Percentiles rank a stretch among this genome's conserved stretches.
Conservation (phyloP, 2,113 vertebrate genomes). For the Dolichotis patagonum region DNA sequence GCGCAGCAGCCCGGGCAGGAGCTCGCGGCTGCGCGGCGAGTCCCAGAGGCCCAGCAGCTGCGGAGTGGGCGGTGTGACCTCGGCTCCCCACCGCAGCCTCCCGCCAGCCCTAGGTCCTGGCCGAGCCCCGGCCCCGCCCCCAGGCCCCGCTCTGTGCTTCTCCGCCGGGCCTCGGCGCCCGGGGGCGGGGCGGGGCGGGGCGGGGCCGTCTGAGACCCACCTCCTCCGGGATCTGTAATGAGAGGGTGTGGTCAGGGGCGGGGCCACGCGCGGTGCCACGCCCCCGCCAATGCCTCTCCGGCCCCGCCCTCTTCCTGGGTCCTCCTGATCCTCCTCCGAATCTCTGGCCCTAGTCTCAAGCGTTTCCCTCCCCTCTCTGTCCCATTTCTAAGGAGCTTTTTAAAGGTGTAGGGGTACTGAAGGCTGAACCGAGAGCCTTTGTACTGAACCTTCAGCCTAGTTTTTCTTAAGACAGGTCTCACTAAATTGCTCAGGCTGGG, state of each 20-base stretch:
- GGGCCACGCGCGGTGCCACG: neutral
- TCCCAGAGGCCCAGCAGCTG: constrained; percentile 78
- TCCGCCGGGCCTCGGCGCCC: too few species aligned
- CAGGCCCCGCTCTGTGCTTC: too few species aligned
- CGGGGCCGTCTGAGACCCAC: constrained; percentile 57
- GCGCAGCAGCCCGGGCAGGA: constrained; percentile 68
- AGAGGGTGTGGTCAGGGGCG: neutral
- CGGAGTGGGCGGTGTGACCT: neutral
- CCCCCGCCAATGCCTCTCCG: neutral
- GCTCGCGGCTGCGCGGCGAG: constrained; percentile 65
- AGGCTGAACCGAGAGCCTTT: neutral
- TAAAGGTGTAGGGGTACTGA: neutral
- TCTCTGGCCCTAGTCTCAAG: neutral
- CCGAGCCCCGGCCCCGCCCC: too few species aligned
- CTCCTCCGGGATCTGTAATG: constrained; percentile 80
- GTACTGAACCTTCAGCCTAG: neutral
- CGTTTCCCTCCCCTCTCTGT: neutral
- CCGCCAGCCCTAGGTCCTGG: neutral
- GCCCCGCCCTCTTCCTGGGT: neutral
- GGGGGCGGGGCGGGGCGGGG: too few species aligned
- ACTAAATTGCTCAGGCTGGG: neutral
- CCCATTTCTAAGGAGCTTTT: neutral
- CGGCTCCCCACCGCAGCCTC: too few species aligned
- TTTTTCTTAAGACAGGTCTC: neutral
- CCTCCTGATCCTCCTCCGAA: fast-evolving